phyloP scores from a whole-genome alignment of 2,113 vertebrate genomes.

The Halichoeres trimaculatus region DNA sequence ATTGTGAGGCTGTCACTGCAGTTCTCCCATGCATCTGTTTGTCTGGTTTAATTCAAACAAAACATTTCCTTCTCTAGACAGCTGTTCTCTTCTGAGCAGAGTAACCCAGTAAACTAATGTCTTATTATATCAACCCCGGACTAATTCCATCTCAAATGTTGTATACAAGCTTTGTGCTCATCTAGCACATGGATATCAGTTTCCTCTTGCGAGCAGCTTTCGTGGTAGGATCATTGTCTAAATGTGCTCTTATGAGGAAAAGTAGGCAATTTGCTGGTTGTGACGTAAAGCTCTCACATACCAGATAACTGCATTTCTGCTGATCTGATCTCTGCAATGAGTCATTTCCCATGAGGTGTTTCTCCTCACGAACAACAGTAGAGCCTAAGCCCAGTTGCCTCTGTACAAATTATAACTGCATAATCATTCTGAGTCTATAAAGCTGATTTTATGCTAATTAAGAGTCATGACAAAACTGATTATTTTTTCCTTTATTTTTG shows the following conservation, averaged over 20 bases:
- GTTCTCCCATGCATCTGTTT: slow-evolving; percentile 32
- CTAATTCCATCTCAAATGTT: slow-evolving; percentile 32
- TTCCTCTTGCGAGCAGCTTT: not conserved
- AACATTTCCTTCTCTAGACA: slow-evolving; percentile 26
- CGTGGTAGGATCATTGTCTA: not conserved
- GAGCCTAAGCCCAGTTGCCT: not conserved
- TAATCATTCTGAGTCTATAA: too few species aligned
- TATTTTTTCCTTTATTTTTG: too few species aligned
- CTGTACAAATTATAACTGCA: too few species aligned
- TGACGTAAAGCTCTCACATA: slow-evolving; percentile 15
- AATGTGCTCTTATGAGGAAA: not conserved
- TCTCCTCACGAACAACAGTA: not conserved
- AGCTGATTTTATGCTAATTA: too few species aligned
- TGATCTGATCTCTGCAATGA: slow-evolving; percentile 7
- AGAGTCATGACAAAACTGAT: too few species aligned
- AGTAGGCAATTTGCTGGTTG: slow-evolving; percentile 11
- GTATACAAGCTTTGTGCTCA: slow-evolving; percentile 27
- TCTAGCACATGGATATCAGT: slow-evolving; percentile 11
- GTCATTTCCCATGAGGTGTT: not conserved
- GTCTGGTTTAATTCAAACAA: slow-evolving; percentile 37
- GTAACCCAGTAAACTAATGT: slow-evolving; percentile 18
- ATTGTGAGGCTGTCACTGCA: slow-evolving; percentile 26
- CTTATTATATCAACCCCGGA: slow-evolving; percentile 2
- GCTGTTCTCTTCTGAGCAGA: slow-evolving; percentile 12
- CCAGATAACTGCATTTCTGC: not conserved